Evolutionary conservation across 2,797 vertebrate species (phyloP).

Genomic region (Manis crassicaudata): DNA sequence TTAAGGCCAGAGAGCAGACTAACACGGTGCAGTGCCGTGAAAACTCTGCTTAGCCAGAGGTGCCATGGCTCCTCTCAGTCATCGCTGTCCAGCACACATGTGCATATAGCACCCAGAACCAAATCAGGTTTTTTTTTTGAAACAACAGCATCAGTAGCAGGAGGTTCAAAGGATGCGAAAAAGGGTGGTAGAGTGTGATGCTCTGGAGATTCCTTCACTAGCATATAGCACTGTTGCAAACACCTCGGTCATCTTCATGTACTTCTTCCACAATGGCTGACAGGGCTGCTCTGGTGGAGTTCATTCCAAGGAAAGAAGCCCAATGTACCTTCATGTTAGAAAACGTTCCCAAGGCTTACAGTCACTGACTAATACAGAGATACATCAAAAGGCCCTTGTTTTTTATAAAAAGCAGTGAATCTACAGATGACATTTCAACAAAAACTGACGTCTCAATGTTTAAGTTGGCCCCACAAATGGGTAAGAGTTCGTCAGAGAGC

Average conservation of each 20-base stretch:
- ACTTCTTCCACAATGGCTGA: background rate
- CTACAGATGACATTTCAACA: slow-evolving; percentile 57
- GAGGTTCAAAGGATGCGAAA: slow-evolving; percentile 26
- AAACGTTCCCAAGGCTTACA: slow-evolving; percentile 46
- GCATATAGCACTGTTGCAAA: background rate
- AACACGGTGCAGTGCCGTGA: background rate
- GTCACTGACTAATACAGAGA: slow-evolving; percentile 41
- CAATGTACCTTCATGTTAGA: background rate
- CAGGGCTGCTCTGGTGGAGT: slow-evolving; percentile 24
- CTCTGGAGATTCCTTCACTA: background rate
- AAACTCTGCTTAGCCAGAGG: background rate
- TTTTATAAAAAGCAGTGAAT: slow-evolving; percentile 27
- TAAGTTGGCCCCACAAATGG: slow-evolving; percentile 49
- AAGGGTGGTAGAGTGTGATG: background rate
- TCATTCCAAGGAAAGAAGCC: slow-evolving; percentile 35
- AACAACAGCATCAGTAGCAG: background rate
- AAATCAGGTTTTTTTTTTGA: background rate
- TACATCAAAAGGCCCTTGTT: slow-evolving; percentile 59
- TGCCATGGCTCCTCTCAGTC: background rate
- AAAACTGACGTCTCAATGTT: slow-evolving; percentile 49
- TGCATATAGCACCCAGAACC: background rate
- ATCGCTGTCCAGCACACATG: background rate
- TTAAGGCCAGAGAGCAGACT: background rate
- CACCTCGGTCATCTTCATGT: slow-evolving; percentile 16
- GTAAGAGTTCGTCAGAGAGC: slow-evolving; percentile 22